phyloP scores from a whole-genome alignment of 2,797 vertebrate species.

The Arctocebus calabarensis region DNA sequence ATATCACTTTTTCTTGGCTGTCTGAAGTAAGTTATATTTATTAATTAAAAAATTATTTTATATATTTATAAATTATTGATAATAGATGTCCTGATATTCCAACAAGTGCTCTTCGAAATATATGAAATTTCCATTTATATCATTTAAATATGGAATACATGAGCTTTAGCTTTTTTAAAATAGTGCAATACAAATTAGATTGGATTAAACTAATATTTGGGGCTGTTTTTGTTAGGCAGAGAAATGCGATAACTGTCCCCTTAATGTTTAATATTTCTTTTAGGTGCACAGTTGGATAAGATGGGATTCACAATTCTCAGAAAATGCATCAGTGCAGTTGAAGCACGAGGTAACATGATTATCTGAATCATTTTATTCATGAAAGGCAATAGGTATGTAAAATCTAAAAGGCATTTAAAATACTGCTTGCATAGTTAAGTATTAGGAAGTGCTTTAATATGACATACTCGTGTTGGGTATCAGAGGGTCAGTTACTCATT shows the following conservation, averaged over 20 bases:
- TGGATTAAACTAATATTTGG: neutral
- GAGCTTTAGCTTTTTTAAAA: slow-evolving; percentile 25
- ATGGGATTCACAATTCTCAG: slow-evolving; percentile 94
- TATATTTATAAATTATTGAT: neutral
- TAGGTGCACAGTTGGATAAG: slow-evolving; percentile 95
- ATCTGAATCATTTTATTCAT: slow-evolving; percentile 52
- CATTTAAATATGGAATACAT: neutral
- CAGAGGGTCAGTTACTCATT: neutral
- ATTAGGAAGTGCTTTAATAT: neutral
- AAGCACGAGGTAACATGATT: slow-evolving; percentile 92
- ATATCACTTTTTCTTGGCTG: neutral
- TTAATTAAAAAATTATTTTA: slow-evolving; percentile 30
- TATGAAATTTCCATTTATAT: neutral
- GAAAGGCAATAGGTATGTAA: slow-evolving; percentile 63
- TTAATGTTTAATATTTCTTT: slow-evolving; percentile 67
- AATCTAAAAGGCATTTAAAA: neutral
- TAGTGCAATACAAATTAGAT: neutral
- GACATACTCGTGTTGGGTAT: neutral
- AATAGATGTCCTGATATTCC: neutral
- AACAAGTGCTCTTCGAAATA: neutral
- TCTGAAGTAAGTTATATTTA: slow-evolving; percentile 35
- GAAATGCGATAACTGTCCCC: neutral
- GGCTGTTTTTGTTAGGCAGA: neutral
- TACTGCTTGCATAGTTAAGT: neutral
- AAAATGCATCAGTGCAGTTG: slow-evolving; percentile 96